Base-by-base conservation (phyloP, 2,113 vertebrate species). In the Dicerorhinus sumatrensis region DNA sequence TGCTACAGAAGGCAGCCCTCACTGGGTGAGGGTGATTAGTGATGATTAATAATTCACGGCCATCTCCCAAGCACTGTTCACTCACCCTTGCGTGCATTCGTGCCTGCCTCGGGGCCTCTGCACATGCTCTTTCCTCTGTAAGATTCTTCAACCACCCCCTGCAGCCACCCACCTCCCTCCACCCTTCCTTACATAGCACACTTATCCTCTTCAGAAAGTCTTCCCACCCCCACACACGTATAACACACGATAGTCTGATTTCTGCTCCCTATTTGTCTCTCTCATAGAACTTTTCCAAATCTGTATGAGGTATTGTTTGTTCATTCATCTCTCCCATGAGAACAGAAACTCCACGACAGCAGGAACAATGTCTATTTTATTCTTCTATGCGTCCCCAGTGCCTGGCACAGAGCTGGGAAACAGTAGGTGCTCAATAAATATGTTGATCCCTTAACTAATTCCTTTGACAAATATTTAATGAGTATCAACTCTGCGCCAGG, bases 1-100 rank as follows among this genome's bases (percentile, higher is more conserved):
- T n/a, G 27, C 62, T 62, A 2, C 0, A 17, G 10, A 60, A 79
- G 14, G 70, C 54, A 83, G 39, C 46, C 42, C 51, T 33, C 3
- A 3, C 46, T 54, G 60, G 7, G 39, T 1, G 23, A n/a, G n/a
- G n/a, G 54, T 5, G 2, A 12, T 31, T 9, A 3, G 0, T 25
- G 18, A 39, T 29, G 63, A 87, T 25, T 67, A n/a, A 54, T 6
- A 46, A 51, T 21, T 48, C 69, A 54, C 42, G 0, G 42, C 39
- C 56, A 25, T 20, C 54, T 92, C 54, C 39, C 31, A 8, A 39
- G 36, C 42, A 20, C 31, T 48, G 8, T 16, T 14, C 62, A 21
- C 25, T 16, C 27, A 0, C 42, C 7, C 20, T 20, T 17, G 42
- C 36, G 0, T 36, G 60, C n/a, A 11, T 10, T 5, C 62, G 65